Evolutionary conservation across 2,888 invertebrate species (phyloP), one percentile per base, ranked within the genome.

Genomic region (Gasteruption jaculator): DNA sequence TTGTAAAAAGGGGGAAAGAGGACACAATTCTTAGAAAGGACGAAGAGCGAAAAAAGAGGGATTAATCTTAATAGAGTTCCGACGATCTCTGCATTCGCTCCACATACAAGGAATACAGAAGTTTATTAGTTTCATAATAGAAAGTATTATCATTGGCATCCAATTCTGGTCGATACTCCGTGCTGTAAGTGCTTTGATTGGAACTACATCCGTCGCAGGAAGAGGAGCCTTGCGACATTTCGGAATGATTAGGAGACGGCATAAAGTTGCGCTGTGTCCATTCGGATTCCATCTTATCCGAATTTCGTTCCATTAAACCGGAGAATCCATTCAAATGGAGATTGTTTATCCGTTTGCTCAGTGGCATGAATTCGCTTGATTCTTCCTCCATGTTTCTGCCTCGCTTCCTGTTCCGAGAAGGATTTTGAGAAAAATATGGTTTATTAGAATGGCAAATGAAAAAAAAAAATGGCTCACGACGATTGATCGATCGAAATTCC

Each of bases 321-420:
- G 64, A 65, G 58, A 68, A 48, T 49, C 77, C 65, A 64, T 85
- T 86, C 56, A 90, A 82, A 62, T 91, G 90, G 37, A 92, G 77
- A 74, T 91, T 91, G 68, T 91, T 91, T 57, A 92, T 91, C 61
- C 91, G 78, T 71, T 92, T 92, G 10, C 91, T 91, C 38, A 92
- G 72, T 38, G 92, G 91, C 77, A 87, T 85, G 59, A 90, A 91
- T 62, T 91, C 91, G 59, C 79, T 76, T 49, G 79, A 78, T 54
- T 89, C 88, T 60, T 88, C 86, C 26, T 74, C 73, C 18, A 68
- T 57, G 63, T 82, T 82, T 45, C 87, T 77, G 35, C 81, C 78
- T 53, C 90, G 78, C 76, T 91, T 90, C 63, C 90, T 90, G n/a
- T n/a, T n/a, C n/a, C n/a, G n/a, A n/a, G n/a, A n/a, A n/a, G n/a